Base-by-base conservation (phyloP, 2,888 invertebrate species). In the Tenthredo livida region DNA sequence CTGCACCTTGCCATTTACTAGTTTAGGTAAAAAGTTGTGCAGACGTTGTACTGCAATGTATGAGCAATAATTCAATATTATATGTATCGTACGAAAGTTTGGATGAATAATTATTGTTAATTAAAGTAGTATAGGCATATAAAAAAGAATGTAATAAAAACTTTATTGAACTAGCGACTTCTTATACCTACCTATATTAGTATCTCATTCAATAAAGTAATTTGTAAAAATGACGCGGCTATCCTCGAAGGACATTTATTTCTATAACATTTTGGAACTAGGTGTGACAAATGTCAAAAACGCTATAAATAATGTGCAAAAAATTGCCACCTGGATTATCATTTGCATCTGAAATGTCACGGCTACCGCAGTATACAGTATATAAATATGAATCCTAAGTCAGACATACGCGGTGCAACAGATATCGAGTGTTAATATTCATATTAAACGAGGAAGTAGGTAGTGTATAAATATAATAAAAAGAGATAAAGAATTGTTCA, bases 271-370 rank as follows among this genome's bases (percentile, higher is more conserved):
- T 43, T 73, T 43, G 10, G 9, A 21, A 21, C 72, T 21, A 43
- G 72, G 40, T 43, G 54, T 33, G 77, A 7, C 77, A 54, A 54
- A 29, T 54, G 77, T 77, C 50, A 54, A 50, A 77, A 50, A 54
- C 3, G 25, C 10, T 54, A 54, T 77, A 77, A 77, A 54, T 47
- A 54, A 17, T 54, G 4, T 29, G 21, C 5, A 80, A 58, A 40
- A 80, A 50, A 21, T 15, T 40, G 10, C 10, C 33, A 40, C 17
- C 4, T 80, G 3, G 25, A 80, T 21, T 43, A 40, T 12, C 37
- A 80, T 80, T 58, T 80, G 61, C 58, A 80, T 80, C n/a, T 37
- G 15, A 80, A 80, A 80, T 80, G 80, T 61, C 80, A 80, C 21
- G 80, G 80, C 50, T 58, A 80, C 40, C 12, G 6, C 61, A n/a